Percentiles rank a stretch among this genome's conserved stretches.
phyloP scores from a whole-genome alignment of 2,113 vertebrate species.

The Nothoprocta pentlandii region DNA sequence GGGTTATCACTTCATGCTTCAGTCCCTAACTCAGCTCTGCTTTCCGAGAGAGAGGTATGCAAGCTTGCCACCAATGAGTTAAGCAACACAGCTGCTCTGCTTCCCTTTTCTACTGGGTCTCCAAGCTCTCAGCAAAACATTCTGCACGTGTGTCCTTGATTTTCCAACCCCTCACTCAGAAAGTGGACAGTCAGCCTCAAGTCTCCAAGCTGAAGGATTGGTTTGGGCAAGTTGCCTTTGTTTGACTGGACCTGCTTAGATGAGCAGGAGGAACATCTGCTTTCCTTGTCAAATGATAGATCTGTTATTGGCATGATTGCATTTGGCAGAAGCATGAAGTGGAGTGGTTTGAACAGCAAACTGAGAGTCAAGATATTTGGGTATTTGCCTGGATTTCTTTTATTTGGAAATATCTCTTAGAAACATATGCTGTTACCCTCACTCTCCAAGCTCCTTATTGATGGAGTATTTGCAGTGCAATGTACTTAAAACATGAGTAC shows the following conservation, averaged over 20 bases:
- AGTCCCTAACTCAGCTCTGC: background rate
- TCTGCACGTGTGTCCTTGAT: background rate
- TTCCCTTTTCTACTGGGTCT: conserved; percentile 2
- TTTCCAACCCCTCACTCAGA: background rate
- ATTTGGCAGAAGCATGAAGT: background rate
- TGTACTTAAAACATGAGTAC: background rate
- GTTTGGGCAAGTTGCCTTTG: conserved; percentile 29
- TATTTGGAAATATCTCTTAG: background rate
- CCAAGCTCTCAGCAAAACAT: background rate
- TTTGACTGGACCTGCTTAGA: background rate
- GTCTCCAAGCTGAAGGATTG: background rate
- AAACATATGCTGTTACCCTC: background rate
- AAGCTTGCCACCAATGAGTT: background rate
- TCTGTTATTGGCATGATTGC: background rate
- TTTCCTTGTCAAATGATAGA: background rate
- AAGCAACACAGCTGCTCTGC: background rate
- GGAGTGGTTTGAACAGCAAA: conserved; percentile 7
- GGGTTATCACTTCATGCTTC: background rate
- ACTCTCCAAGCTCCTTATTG: background rate
- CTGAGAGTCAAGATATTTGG: background rate
- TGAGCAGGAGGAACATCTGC: background rate
- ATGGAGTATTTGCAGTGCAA: background rate
- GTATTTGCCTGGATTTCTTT: conserved; percentile 23
- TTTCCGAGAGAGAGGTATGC: background rate
- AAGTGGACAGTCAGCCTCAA: background rate